Conservation (phyloP, 23 tunicate species). For the Halocynthia aurantium region DNA sequence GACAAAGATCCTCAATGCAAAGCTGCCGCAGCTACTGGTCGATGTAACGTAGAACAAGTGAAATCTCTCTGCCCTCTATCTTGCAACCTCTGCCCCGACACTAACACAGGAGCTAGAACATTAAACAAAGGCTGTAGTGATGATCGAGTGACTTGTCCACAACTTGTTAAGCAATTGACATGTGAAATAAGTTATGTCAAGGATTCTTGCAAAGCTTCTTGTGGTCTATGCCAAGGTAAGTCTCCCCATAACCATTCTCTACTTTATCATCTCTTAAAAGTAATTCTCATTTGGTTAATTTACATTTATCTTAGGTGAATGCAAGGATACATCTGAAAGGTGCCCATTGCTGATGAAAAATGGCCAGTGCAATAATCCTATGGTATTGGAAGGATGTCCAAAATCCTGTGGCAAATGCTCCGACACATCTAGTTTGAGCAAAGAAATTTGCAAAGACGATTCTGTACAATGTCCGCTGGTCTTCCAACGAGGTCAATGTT, state of each 20-base stretch:
- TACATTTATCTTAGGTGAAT: not conserved
- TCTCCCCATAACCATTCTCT: no score
- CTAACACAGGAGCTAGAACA: no score
- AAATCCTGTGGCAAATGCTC: conserved; percentile 37
- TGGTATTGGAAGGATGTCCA: conserved; percentile 19
- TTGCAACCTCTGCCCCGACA: conserved; percentile 31
- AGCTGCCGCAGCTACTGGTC: conserved; percentile 30
- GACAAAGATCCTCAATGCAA: conserved; percentile 56
- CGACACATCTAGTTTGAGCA: not conserved
- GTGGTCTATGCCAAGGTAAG: no score
- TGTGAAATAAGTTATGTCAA: no score
- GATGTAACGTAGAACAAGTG: conserved; percentile 41
- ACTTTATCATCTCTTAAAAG: no score
- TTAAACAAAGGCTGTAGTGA: no score
- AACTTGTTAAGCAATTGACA: no score
- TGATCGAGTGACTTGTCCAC: no score
- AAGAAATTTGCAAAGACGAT: not conserved
- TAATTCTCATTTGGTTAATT: no score
- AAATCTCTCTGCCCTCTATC: conserved; percentile 35
- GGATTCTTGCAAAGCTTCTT: no score
- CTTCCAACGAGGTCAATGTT: not conserved
- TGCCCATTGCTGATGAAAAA: conserved; percentile 22
- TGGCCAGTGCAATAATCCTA: conserved; percentile 24
- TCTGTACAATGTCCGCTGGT: not conserved
- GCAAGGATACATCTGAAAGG: conserved; percentile 14